Evolutionary conservation across 1,140 invertebrate genomes (phyloP).

Genomic region (Drosophila pseudoananassae): DNA sequence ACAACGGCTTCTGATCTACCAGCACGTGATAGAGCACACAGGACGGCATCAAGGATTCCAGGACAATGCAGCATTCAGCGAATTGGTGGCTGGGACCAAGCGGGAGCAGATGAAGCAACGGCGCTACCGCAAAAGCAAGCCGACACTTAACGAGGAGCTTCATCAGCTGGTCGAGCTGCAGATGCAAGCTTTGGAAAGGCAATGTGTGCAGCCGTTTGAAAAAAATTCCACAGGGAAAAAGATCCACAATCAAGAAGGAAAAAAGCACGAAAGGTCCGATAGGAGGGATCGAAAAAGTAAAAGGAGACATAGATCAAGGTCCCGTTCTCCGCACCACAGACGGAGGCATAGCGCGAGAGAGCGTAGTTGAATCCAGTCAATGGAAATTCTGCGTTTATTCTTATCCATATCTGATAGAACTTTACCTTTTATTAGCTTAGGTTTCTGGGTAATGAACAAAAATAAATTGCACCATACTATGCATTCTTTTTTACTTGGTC

Average conservation of each 20-base stretch:
- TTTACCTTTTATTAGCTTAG: slow-evolving; percentile 20
- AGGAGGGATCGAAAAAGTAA: not conserved
- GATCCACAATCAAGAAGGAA: slow-evolving; percentile 9
- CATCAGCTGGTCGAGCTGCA: slow-evolving; percentile 66
- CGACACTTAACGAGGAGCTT: slow-evolving; percentile 68
- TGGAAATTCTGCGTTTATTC: slow-evolving; percentile 4
- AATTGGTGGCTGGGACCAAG: slow-evolving; percentile 60
- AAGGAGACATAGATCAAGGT: not conserved
- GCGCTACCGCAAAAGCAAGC: slow-evolving; percentile 67
- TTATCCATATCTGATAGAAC: slow-evolving; percentile 1
- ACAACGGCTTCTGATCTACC: slow-evolving; percentile 59
- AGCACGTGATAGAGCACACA: slow-evolving; percentile 48
- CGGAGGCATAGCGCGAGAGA: slow-evolving; percentile 6
- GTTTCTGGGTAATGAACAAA: slow-evolving; percentile 32
- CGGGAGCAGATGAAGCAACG: slow-evolving; percentile 49
- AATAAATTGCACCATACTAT: slow-evolving; percentile 24
- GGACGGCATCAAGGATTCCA: slow-evolving; percentile 19
- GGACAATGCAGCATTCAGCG: slow-evolving; percentile 39
- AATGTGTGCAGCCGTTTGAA: slow-evolving; percentile 5
- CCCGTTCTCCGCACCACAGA: not conserved
- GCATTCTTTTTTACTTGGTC: slow-evolving; percentile 90
- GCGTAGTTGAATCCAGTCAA: not conserved
- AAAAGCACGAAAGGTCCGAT: not conserved
- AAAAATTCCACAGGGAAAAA: slow-evolving; percentile 1
- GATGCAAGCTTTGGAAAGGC: slow-evolving; percentile 63